Percentiles rank a stretch among this genome's conserved stretches.
These are phyloP conservation scores for Alviniconcha strummeri DNA, from an alignment of 2,888 invertebrate genomes.

Conservation along the genomic window DNA sequence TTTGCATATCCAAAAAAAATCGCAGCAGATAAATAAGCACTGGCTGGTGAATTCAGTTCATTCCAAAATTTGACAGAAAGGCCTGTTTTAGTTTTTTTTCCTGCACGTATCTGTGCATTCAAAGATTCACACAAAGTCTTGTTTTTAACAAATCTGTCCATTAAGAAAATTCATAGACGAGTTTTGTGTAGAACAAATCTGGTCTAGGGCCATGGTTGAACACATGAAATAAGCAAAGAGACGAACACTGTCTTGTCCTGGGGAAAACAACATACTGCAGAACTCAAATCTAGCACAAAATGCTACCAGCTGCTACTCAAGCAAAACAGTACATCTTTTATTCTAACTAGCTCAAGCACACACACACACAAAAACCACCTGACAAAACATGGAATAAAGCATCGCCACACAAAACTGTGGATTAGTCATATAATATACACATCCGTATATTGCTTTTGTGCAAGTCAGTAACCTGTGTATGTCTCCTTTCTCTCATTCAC, in stretches of 20 bases:
- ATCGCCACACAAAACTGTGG: not conserved
- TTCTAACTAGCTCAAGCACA: not conserved
- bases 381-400: not conserved
- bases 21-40: slow-evolving; percentile 1
- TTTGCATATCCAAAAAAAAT: slow-evolving; percentile 7
- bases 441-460: not conserved
- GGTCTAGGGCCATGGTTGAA: not conserved
- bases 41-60: not conserved
- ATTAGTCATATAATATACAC: not conserved
- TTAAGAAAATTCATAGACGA: not conserved
- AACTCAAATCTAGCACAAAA: not conserved
- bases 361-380: not conserved
- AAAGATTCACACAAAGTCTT: not conserved
- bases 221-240: not conserved
- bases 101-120: not conserved
- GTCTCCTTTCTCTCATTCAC: not conserved
- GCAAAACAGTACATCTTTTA: too few relatives aligned
- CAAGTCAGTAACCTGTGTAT: not conserved
- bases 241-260: not conserved
- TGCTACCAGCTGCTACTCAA: too few relatives aligned
- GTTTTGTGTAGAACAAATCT: not conserved
- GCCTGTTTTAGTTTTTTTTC: not conserved
- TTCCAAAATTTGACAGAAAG: not conserved
- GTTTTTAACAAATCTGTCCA: not conserved
- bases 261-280: not conserved